phyloP scores from a whole-genome alignment of 2,113 vertebrate genomes.

The Catharus fuscescens region DNA sequence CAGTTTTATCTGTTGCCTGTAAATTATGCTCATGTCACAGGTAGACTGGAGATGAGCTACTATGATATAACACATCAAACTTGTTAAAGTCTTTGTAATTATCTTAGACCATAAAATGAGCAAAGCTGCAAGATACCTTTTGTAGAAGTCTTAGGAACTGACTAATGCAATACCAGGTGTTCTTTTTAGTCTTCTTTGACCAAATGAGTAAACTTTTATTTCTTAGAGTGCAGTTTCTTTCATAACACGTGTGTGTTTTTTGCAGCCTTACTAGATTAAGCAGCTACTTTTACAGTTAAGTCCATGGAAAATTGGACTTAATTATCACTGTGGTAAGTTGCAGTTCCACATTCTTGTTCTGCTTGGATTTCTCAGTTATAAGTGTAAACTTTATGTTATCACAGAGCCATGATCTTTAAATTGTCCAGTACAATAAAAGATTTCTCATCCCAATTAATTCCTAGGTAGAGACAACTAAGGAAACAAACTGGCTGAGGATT shows the following conservation, averaged over 20 bases:
- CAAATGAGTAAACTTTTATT: background rate
- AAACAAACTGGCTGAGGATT: background rate
- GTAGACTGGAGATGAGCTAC: background rate
- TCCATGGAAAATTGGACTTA: background rate
- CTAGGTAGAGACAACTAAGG: rapidly evolving
- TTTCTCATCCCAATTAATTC: background rate
- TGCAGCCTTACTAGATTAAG: background rate
- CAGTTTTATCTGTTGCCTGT: background rate
- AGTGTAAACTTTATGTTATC: background rate
- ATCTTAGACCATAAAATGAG: background rate
- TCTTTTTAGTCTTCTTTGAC: background rate
- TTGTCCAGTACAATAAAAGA: background rate
- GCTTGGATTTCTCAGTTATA: background rate
- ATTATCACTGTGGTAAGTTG: background rate
- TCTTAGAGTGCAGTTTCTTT: background rate
- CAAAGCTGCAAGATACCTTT: background rate
- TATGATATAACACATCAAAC: rapidly evolving
- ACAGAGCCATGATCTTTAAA: background rate
- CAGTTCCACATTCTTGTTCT: background rate
- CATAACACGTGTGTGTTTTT: background rate
- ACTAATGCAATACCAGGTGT: background rate
- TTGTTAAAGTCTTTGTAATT: background rate
- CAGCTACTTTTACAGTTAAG: background rate
- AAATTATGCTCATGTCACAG: background rate
- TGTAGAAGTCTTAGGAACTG: background rate